Conservation (phyloP, 2,797 vertebrate genomes). For the Limosa lapponica region DNA sequence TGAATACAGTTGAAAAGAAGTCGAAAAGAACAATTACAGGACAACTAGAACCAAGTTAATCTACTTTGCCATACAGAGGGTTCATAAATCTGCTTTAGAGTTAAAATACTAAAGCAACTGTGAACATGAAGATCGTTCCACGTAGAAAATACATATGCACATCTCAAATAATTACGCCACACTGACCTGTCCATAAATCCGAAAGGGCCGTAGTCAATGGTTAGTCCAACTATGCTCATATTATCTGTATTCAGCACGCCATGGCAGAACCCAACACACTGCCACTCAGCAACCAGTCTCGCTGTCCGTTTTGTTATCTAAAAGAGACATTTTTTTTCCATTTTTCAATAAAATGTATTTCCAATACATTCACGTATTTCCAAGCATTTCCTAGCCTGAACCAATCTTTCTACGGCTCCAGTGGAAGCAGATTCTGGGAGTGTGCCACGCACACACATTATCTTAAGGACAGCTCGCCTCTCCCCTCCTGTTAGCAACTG, state of each 20-base stretch:
- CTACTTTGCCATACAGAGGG: neutral
- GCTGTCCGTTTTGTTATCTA: slow-evolving; percentile 90
- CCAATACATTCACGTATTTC: neutral
- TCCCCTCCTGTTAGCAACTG: neutral
- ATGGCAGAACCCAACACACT: slow-evolving; percentile 97
- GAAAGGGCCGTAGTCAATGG: slow-evolving; percentile 95
- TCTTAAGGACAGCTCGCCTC: neutral
- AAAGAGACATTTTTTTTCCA: neutral
- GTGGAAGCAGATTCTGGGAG: neutral
- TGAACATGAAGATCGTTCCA: neutral
- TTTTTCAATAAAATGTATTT: neutral
- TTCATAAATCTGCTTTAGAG: neutral
- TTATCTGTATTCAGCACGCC: slow-evolving; percentile 98
- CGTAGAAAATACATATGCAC: rapidly evolving
- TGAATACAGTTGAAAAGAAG: neutral
- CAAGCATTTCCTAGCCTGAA: neutral
- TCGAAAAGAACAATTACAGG: neutral
- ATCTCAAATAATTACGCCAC: neutral
- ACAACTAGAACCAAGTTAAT: neutral
- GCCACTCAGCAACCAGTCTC: slow-evolving; percentile 92
- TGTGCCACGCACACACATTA: neutral
- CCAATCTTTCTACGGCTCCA: neutral
- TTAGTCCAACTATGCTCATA: slow-evolving; percentile 96
- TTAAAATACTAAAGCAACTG: neutral
- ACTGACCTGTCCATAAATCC: slow-evolving; percentile 97